A percentile compares a stretch with the other conserved stretches of the same genome.
Evolutionary conservation across 2,797 vertebrate genomes (phyloP).

Genomic region (Pseudochirops cupreus): DNA sequence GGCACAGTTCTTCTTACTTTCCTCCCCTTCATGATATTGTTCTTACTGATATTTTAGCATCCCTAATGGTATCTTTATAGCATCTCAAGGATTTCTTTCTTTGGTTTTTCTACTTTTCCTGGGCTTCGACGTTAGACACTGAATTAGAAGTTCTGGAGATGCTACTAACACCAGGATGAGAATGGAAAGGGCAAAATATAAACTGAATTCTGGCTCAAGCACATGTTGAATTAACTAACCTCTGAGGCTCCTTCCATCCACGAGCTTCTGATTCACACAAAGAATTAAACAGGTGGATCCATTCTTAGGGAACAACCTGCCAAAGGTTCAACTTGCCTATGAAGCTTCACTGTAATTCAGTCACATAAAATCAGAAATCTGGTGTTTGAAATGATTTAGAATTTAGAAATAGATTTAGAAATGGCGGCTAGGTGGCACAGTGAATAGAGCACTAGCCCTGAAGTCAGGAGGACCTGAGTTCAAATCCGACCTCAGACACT

Average conservation of each 20-base stretch:
- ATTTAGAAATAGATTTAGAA: neutral
- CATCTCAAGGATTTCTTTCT: neutral
- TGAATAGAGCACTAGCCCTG: no score
- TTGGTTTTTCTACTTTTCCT: neutral
- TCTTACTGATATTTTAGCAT: neutral
- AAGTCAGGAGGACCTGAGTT: no score
- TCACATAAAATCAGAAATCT: neutral
- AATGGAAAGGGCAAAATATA: neutral
- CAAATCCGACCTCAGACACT: no score
- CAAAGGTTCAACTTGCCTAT: neutral
- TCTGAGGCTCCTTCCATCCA: neutral
- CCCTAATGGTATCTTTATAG: neutral
- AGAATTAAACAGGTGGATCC: neutral
- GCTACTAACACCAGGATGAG: neutral
- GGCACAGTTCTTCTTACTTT: neutral
- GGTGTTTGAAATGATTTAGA: neutral
- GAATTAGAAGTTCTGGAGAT: neutral
- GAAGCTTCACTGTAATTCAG: neutral
- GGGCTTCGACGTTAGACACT: neutral
- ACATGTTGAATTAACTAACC: neutral
- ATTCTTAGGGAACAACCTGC: neutral
- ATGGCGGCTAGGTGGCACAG: no score
- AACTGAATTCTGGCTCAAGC: neutral
- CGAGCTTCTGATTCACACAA: neutral
- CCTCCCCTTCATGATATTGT: neutral